Evolutionary conservation across 2,888 invertebrate genomes (phyloP), one percentile per base, ranked within the genome.

Genomic region (Entomobrya multifasciata): DNA sequence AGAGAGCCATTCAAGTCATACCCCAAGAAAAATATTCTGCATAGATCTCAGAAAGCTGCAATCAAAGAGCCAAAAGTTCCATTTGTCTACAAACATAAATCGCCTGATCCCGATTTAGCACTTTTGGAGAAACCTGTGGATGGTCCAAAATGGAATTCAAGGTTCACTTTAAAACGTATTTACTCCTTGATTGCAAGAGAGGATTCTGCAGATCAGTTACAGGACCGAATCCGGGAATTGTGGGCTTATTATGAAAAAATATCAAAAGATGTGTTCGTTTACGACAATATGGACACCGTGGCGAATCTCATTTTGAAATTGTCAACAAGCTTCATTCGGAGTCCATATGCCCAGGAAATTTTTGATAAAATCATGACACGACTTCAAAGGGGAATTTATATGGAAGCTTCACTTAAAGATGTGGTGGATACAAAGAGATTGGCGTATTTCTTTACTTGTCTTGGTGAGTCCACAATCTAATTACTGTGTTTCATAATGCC

Each of bases 161-260:
- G 85, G n/a, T 81, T 57, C 20, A 85, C 57, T n/a, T 52, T 88
- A 11, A 81, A 77, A 47, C 25, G 70, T 27, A 77, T 88, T 22
- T 27, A 85, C 8, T 17, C n/a, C 15, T 41, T 81, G 0, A 60
- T 88, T 1, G 3, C 70, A 6, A 44, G 81, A 20, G 49, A 65
- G 5, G 87, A 78, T 4, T 55, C 55, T n/a, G 70, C 76, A 5
- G 30, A 27, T 20, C 11, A 76, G 30, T 20, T 76, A 17, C 67
- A 41, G n/a, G 74, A 81, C 0, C 74, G 78, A 15, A 49, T 81
- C n/a, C 79, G 47, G 47, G 74, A 52, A 8, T 44, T 88, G 5
- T 90, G 90, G 90, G 36, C 72, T 1, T 57, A 80, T 0, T 90
- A 89, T 62, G 67, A 87, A 52, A 83, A 52, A n/a, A 74, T 77